Conservation (phyloP, 2,113 vertebrate species). For the Bos indicus region DNA sequence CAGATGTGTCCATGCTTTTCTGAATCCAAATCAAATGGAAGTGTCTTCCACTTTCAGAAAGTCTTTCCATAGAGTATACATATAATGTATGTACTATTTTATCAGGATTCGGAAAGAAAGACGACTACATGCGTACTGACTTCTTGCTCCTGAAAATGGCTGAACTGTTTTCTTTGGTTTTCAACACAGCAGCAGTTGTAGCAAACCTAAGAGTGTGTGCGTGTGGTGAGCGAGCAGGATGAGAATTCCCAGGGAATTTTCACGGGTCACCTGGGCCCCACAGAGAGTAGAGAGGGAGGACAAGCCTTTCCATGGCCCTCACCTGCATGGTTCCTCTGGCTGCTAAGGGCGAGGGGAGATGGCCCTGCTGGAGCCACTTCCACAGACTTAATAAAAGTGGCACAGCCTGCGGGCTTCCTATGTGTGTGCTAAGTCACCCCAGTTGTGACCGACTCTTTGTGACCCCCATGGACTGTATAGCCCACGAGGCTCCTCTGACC, state of each 20-base stretch:
- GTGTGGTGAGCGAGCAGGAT: rapidly evolving
- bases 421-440: not conserved
- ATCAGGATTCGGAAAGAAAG: not conserved
- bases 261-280: not conserved
- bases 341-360: not conserved
- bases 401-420: not conserved
- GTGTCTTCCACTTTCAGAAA: not conserved
- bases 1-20: not conserved
- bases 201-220: not conserved
- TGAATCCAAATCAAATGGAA: not conserved
- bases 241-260: not conserved
- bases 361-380: no score
- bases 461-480: not conserved
- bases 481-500: not conserved
- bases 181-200: not conserved
- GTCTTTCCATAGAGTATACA: not conserved
- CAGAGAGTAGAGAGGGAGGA: not conserved
- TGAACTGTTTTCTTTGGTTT: not conserved
- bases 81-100: not conserved
- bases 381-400: not conserved
- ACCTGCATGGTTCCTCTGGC: not conserved
- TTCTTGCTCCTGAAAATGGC: not conserved
- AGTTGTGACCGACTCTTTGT: not conserved
- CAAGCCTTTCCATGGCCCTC: not conserved
- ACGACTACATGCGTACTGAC: not conserved